Evolutionary conservation across 2,888 invertebrate species (phyloP).

Genomic region (Lepidocyrtoides sp.): DNA sequence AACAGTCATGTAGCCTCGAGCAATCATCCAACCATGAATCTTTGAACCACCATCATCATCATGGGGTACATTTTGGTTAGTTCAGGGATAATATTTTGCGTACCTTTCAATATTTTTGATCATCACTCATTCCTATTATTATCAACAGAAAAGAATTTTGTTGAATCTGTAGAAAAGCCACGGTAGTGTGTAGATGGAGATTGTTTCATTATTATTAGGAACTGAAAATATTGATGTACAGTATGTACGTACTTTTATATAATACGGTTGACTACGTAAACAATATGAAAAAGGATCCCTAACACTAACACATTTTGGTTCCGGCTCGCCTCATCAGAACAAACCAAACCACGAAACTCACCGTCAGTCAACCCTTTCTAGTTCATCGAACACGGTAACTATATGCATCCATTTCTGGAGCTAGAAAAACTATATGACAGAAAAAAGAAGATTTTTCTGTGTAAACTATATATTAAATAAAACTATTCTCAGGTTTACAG

Average conservation of each 20-base stretch:
- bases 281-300: slow-evolving; percentile 57
- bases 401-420: neutral
- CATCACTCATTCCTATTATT: neutral
- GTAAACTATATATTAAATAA: too few relatives aligned
- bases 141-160: neutral
- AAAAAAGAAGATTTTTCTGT: neutral
- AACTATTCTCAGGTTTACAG: neutral
- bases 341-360: slow-evolving; percentile 66
- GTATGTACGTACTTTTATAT: neutral
- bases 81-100: neutral
- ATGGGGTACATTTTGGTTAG: neutral
- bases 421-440: neutral
- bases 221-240: neutral
- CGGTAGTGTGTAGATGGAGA: neutral
- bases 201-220: neutral
- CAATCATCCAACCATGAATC: slow-evolving; percentile 71
- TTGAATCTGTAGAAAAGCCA: neutral
- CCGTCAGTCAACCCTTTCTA: slow-evolving; percentile 73
- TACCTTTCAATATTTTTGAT: slow-evolving; percentile 19
- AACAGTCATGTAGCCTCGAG: slow-evolving; percentile 69
- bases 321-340: slow-evolving; percentile 62
- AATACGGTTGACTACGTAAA: neutral
- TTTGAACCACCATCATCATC: neutral
- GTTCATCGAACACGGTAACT: slow-evolving; percentile 68
- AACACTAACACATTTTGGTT: slow-evolving; percentile 50